These are phyloP conservation scores for Mallotus villosus DNA, from an alignment of 2,797 vertebrate species.

Conservation along the genomic window DNA sequence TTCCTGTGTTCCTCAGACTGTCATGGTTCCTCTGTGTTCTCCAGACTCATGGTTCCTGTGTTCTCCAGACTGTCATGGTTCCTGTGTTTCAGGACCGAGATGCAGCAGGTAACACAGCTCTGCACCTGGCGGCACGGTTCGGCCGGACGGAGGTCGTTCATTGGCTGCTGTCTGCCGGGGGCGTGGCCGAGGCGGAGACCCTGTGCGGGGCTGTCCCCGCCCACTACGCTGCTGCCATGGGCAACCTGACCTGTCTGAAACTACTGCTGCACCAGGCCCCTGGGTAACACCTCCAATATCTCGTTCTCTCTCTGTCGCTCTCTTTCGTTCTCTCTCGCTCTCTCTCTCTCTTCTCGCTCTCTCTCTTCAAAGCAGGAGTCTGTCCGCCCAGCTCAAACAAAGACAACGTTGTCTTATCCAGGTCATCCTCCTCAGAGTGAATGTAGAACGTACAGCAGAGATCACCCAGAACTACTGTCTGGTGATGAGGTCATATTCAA, in stretches of 20 bases:
- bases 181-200: constrained; percentile 66
- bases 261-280: constrained; percentile 71
- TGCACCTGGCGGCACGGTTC: constrained; percentile 84
- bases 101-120: constrained; percentile 74
- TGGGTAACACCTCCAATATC: constrained; percentile 60
- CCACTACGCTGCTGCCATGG: constrained; percentile 82
- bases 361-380: no score
- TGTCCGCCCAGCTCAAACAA: no score
- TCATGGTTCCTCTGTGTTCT: neutral
- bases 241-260: constrained; percentile 80
- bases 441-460: no score
- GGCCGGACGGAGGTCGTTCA: constrained; percentile 68
- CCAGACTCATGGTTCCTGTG: neutral
- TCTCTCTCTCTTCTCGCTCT: no score
- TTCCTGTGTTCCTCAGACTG: neutral
- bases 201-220: constrained; percentile 80
- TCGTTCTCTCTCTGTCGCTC: no score
- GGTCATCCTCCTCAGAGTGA: no score
- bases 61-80: neutral
- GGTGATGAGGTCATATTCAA: no score
- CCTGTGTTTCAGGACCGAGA: constrained; percentile 73
- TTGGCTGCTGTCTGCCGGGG: constrained; percentile 79
- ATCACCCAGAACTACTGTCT: no score
- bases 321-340: no score
- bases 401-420: no score